Conservation (phyloP, 1,140 invertebrate genomes). For the Orchesella cincta region DNA sequence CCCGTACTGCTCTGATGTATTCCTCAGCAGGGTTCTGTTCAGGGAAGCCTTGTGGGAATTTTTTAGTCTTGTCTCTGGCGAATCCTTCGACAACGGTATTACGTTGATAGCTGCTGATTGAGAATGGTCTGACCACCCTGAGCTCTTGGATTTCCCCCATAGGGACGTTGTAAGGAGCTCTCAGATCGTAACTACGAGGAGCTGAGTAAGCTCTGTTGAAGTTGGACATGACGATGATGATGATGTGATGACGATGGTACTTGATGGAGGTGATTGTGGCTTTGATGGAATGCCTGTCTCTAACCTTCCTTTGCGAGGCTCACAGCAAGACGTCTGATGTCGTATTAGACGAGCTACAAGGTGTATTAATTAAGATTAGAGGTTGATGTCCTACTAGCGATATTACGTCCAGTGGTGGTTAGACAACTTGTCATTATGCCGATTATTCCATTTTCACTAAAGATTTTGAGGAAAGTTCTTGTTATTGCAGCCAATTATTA, state of each 20-base stretch:
- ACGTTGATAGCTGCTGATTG: neutral
- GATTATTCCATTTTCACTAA: no score
- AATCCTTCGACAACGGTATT: conserved; percentile 4
- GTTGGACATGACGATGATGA: conserved; percentile 9
- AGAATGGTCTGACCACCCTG: conserved; percentile 34
- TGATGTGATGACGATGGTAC: neutral
- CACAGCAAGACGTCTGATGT: neutral
- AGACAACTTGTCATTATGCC: no score
- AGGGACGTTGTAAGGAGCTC: conserved; percentile 38
- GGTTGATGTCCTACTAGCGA: no score
- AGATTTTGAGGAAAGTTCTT: no score
- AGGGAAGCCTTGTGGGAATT: conserved; percentile 25
- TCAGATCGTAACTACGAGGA: conserved; percentile 34
- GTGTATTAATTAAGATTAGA: no score
- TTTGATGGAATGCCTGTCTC: neutral
- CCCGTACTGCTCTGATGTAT: conserved; percentile 19
- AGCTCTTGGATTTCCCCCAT: conserved; percentile 37
- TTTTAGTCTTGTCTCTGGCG: neutral
- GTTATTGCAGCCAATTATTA: no score
- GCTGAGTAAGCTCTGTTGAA: conserved; percentile 44
- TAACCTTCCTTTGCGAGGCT: neutral
- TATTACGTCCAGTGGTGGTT: no score
- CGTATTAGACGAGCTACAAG: no score
- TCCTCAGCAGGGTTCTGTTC: neutral
- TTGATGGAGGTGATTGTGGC: no score